Percentiles rank a stretch among this genome's conserved stretches.
Evolutionary conservation across 2,113 vertebrate species (phyloP).

Genomic region (Antechinus stuartii): DNA sequence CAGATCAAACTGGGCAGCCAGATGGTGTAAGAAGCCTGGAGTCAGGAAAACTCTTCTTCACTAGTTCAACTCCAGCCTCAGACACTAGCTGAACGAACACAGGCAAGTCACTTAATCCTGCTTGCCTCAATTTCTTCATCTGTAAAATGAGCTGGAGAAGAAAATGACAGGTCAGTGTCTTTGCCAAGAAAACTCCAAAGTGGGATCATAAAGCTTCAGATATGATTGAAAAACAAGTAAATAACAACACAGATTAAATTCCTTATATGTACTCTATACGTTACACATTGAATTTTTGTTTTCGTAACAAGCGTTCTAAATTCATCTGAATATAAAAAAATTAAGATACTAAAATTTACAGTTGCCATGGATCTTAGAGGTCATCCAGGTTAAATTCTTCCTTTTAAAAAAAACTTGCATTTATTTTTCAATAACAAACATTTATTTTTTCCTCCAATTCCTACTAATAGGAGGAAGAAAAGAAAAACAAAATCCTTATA

Average conservation of each 20-base stretch:
- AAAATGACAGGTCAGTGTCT: not conserved
- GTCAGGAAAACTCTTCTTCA: not conserved
- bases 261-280: not conserved
- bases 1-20: not conserved
- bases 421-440: not conserved
- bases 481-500: not conserved
- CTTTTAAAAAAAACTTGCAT: not conserved
- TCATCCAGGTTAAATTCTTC: not conserved
- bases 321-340: not conserved
- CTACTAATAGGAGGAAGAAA: not conserved
- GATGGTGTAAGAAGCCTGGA: too few species aligned
- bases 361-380: not conserved
- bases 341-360: not conserved
- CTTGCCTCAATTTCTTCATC: not conserved
- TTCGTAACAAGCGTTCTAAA: not conserved
- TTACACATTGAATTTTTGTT: not conserved
- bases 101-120: not conserved
- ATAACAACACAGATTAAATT: not conserved
- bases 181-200: not conserved
- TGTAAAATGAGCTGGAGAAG: not conserved
- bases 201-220: not conserved
- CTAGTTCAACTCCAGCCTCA: not conserved
- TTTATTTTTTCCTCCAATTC: not conserved
- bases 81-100: not conserved
- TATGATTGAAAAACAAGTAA: not conserved